A percentile compares a stretch with the other conserved stretches of the same genome.
Conservation (phyloP, 1,140 invertebrate genomes). For the Aradophagus sp. region DNA sequence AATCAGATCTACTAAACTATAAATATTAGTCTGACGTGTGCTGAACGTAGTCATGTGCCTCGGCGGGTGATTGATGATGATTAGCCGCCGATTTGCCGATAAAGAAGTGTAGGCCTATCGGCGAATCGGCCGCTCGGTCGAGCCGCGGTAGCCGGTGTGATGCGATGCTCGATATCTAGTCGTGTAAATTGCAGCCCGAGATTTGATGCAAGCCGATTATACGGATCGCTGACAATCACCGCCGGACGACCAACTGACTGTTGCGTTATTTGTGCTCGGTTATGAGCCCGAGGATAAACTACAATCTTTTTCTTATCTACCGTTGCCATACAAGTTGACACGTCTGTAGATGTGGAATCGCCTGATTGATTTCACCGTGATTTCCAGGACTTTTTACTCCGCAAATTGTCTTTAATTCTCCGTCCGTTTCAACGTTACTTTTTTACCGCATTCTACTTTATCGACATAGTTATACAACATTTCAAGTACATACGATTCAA, state of each 20-base stretch:
- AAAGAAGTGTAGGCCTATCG: constrained; percentile 62
- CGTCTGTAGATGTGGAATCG: no score
- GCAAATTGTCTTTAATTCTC: no score
- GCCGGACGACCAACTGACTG: constrained; percentile 16
- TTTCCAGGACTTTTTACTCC: no score
- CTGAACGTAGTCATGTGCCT: constrained; percentile 35
- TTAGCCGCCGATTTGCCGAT: constrained; percentile 72
- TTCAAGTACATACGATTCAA: no score
- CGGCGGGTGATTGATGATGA: constrained; percentile 73
- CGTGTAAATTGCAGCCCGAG: constrained; percentile 64
- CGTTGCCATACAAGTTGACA: constrained; percentile 26
- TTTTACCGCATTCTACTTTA: no score
- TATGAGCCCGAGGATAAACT: constrained; percentile 35
- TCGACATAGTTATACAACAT: no score
- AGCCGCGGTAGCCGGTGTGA: constrained; percentile 60
- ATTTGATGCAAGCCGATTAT: constrained; percentile 57
- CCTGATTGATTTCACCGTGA: no score
- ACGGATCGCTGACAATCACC: constrained; percentile 38
- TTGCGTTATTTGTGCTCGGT: constrained; percentile 38
- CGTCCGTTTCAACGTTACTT: no score
- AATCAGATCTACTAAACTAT: constrained; percentile 24
- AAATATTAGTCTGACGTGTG: constrained; percentile 43
- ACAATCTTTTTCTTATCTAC: constrained; percentile 24
- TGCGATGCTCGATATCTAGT: constrained; percentile 63
- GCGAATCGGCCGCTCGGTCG: constrained; percentile 28